phyloP scores from a whole-genome alignment of 35 echinoderm and acorn worm species.

The Eucidaris tribuloides region DNA sequence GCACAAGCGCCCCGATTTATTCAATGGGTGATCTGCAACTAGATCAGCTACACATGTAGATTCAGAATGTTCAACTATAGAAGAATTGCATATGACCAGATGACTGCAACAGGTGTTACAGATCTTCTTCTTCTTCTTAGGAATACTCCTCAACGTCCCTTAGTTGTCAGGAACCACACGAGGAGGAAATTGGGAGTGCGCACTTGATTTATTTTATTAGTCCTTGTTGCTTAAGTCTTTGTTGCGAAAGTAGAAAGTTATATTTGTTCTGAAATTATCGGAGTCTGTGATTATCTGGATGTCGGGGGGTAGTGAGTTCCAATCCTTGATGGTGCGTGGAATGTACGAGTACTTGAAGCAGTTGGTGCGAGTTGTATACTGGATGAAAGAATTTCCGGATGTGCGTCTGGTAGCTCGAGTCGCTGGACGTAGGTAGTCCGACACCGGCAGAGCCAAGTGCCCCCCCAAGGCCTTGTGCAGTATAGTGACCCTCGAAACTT shows the following conservation, averaged over 20 bases:
- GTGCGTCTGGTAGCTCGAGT: conserved; percentile 5
- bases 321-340: neutral
- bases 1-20: no score
- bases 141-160: conserved; percentile 15
- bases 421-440: neutral
- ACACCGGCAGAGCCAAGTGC: neutral
- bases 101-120: no score
- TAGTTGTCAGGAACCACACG: neutral
- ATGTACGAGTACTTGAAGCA: neutral
- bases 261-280: neutral
- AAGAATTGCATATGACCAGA: no score
- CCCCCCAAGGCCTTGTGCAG: conserved; percentile 9
- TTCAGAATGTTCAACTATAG: no score
- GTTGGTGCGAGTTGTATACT: neutral
- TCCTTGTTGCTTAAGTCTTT: neutral
- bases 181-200: neutral
- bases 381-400: neutral
- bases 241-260: neutral
- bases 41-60: no score
- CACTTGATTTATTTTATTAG: neutral
- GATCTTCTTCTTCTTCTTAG: neutral
- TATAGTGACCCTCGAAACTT: neutral
- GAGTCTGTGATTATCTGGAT: neutral
- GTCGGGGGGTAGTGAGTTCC: neutral
- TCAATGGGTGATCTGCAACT: no score